phyloP scores from a whole-genome alignment of 92 coral and sea anemone genomes.

The Diadumene lineata region DNA sequence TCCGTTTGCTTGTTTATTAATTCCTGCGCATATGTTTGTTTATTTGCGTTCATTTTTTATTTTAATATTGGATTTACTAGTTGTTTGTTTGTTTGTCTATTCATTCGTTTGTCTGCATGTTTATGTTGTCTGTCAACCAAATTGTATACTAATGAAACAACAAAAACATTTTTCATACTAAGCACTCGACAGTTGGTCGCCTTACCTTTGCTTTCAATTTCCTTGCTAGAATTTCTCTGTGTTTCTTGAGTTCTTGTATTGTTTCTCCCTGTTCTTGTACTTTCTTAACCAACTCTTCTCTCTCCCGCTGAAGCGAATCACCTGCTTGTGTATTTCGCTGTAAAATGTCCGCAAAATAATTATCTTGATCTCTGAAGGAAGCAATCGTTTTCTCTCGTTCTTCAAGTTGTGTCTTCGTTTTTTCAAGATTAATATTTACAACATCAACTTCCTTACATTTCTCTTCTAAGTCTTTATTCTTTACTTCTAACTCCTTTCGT shows the following conservation, averaged over 20 bases:
- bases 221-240: slow-evolving; percentile 84
- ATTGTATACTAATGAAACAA: too few relatives aligned
- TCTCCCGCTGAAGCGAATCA: slow-evolving; percentile 85
- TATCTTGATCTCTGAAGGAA: slow-evolving; percentile 82
- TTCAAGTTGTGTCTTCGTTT: slow-evolving; percentile 68
- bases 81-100: too few relatives aligned
- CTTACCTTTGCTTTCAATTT: slow-evolving; percentile 83
- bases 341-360: slow-evolving; percentile 79
- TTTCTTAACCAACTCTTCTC: slow-evolving; percentile 75
- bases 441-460: slow-evolving; percentile 42
- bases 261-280: slow-evolving; percentile 76
- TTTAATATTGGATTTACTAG: too few relatives aligned
- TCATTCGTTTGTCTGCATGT: too few relatives aligned
- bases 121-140: too few relatives aligned
- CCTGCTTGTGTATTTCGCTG: slow-evolving; percentile 82
- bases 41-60: too few relatives aligned
- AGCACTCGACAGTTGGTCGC: not conserved
- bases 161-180: too few relatives aligned
- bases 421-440: slow-evolving; percentile 56
- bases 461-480: slow-evolving; percentile 43
- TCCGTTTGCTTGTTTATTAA: too few relatives aligned
- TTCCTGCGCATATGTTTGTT: too few relatives aligned
- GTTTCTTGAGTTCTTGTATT: slow-evolving; percentile 82
- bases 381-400: slow-evolving; percentile 84
- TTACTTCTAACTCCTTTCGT: slow-evolving; percentile 45